A percentile compares a stretch with the other conserved stretches of the same genome.
Conservation (phyloP, 2,797 vertebrate genomes). For the Acrossocheilus wenchowensis region DNA sequence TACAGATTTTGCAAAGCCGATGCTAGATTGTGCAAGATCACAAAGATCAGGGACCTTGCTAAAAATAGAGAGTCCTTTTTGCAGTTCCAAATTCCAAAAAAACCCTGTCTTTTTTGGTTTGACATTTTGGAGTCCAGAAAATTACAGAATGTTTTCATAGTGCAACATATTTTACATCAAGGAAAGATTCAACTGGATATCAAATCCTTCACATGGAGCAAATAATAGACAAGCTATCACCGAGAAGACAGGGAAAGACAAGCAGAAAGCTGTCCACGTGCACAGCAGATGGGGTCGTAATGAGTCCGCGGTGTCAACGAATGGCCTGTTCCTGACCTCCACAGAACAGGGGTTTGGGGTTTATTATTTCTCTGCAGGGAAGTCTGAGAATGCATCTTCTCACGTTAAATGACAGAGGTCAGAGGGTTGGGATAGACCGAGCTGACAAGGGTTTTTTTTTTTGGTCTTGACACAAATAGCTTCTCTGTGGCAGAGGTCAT, state of each 20-base stretch:
- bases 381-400: constrained; percentile 11
- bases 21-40: not conserved
- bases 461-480: not conserved
- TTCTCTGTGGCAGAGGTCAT: not conserved
- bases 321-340: not conserved
- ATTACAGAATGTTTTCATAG: not conserved
- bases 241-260: not conserved
- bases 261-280: constrained; percentile 6
- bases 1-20: not conserved
- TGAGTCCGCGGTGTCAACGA: not conserved
- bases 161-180: not conserved
- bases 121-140: not conserved
- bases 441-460: not conserved
- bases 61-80: not conserved
- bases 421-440: not conserved
- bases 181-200: not conserved
- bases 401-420: constrained; percentile 31
- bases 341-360: not conserved
- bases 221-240: not conserved
- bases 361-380: constrained; percentile 10
- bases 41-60: not conserved
- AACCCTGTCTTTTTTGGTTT: not conserved
- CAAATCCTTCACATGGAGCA: not conserved
- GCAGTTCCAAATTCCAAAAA: not conserved
- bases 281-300: not conserved